phyloP scores from a whole-genome alignment of 2,113 vertebrate genomes.

The Heterotilapia buettikoferi region DNA sequence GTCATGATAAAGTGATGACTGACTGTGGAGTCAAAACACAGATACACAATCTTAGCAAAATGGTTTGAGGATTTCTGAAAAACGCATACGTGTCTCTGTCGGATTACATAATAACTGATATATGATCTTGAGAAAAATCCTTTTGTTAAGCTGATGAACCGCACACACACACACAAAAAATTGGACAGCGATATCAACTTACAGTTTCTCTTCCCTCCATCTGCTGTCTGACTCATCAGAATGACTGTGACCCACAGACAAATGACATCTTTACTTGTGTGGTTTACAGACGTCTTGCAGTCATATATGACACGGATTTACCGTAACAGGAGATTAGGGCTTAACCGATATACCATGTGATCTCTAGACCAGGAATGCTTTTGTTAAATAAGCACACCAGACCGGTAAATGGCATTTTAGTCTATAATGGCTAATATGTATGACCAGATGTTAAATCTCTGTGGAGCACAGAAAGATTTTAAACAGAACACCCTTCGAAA shows the following conservation, averaged over 20 bases:
- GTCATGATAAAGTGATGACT: neutral
- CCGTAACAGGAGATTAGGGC: constrained; percentile 37
- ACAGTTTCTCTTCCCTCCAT: neutral
- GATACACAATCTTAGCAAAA: neutral
- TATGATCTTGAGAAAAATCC: neutral
- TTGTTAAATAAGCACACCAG: constrained; percentile 25
- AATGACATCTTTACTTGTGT: constrained; percentile 6
- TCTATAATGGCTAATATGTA: constrained; percentile 7
- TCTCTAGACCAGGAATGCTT: constrained; percentile 14
- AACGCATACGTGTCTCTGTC: neutral
- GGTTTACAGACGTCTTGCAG: constrained; percentile 14
- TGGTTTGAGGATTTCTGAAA: neutral
- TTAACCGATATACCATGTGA: constrained; percentile 24
- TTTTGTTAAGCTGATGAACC: neutral
- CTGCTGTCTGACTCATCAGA: constrained; percentile 23
- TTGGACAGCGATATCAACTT: neutral
- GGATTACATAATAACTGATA: neutral
- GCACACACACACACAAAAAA: neutral
- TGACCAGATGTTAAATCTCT: constrained; percentile 37
- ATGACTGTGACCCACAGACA: neutral
- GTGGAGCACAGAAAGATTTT: neutral
- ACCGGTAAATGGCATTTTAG: constrained; percentile 1
- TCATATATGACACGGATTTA: constrained; percentile 44
- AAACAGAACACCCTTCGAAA: neutral
- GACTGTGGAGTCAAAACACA: neutral